Evolutionary conservation across 2,888 invertebrate species (phyloP).

Genomic region (Morpho achilles): DNA sequence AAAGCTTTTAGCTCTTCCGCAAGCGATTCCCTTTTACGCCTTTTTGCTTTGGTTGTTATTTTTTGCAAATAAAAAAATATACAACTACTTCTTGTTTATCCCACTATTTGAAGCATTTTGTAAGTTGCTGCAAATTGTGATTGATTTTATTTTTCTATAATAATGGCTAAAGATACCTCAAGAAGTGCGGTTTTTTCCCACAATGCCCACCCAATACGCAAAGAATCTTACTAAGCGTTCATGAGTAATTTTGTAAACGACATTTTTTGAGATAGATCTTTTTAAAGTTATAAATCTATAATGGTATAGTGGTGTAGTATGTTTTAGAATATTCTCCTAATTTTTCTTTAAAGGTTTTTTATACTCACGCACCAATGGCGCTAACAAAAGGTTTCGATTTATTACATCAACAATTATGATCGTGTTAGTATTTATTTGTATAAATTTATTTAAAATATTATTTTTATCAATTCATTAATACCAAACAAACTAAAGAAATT

Average conservation of each 20-base stretch:
- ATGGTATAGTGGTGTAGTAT: no score
- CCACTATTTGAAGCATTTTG: neutral
- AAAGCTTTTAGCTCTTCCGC: slow-evolving; percentile 28
- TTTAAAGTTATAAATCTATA: neutral
- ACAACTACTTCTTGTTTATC: slow-evolving; percentile 6
- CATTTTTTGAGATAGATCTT: neutral
- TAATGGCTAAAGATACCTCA: neutral
- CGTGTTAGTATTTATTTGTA: no score
- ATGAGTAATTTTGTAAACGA: slow-evolving; percentile 1
- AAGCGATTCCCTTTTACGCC: slow-evolving; percentile 21
- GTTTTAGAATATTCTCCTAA: no score
- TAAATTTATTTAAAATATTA: no score
- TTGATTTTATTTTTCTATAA: neutral
- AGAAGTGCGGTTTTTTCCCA: slow-evolving; percentile 8
- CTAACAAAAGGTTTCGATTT: no score
- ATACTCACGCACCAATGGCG: no score
- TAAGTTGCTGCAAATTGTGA: neutral
- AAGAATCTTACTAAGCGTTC: slow-evolving; percentile 22
- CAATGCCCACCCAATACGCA: slow-evolving; percentile 23
- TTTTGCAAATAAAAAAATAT: slow-evolving; percentile 20
- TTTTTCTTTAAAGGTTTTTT: no score
- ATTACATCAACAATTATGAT: no score
- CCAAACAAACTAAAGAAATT: no score
- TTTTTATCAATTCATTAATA: no score
- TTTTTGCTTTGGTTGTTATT: slow-evolving; percentile 11